Percentiles rank a stretch among this genome's conserved stretches.
Evolutionary conservation across 2,888 invertebrate species (phyloP).

Genomic region (Andricus quercusramuli): DNA sequence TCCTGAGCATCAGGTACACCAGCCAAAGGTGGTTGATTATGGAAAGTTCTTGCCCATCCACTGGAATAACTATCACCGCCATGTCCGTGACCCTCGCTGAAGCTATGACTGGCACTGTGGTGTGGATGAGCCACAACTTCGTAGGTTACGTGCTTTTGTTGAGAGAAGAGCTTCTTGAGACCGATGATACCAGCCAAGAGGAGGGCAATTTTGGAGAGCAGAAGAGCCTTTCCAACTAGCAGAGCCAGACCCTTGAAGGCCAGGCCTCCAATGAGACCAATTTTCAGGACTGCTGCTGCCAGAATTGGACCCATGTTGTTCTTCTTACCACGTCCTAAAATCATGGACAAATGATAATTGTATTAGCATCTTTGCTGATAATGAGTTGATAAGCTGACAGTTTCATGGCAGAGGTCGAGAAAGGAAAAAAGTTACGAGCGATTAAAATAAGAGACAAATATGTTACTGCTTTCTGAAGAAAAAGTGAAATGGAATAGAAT

Average conservation of each 20-base stretch:
- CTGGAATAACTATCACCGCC: slow-evolving; percentile 80
- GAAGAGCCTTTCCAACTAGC: slow-evolving; percentile 90
- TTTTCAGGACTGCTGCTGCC: slow-evolving; percentile 89
- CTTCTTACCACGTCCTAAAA: slow-evolving; percentile 85
- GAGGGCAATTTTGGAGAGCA: slow-evolving; percentile 91
- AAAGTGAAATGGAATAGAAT: not conserved
- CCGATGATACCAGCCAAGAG: slow-evolving; percentile 90
- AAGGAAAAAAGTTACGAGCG: not conserved
- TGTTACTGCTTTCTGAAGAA: not conserved
- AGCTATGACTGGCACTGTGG: slow-evolving; percentile 80
- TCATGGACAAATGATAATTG: not conserved
- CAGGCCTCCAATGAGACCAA: slow-evolving; percentile 89
- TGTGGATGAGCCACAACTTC: slow-evolving; percentile 88
- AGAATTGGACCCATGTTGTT: slow-evolving; percentile 87
- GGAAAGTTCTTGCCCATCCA: slow-evolving; percentile 83
- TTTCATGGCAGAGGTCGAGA: not conserved
- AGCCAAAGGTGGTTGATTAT: slow-evolving; percentile 76
- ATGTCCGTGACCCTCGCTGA: slow-evolving; percentile 75
- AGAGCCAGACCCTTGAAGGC: slow-evolving; percentile 90
- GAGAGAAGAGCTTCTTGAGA: slow-evolving; percentile 89
- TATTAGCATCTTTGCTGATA: not conserved
- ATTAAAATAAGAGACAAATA: not conserved
- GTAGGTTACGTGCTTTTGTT: slow-evolving; percentile 87
- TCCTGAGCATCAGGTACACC: slow-evolving; percentile 80
- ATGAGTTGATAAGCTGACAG: not conserved